These are phyloP conservation scores for Hypomecis punctinalis DNA, from an alignment of 2,888 invertebrate genomes.

Conservation along the genomic window DNA sequence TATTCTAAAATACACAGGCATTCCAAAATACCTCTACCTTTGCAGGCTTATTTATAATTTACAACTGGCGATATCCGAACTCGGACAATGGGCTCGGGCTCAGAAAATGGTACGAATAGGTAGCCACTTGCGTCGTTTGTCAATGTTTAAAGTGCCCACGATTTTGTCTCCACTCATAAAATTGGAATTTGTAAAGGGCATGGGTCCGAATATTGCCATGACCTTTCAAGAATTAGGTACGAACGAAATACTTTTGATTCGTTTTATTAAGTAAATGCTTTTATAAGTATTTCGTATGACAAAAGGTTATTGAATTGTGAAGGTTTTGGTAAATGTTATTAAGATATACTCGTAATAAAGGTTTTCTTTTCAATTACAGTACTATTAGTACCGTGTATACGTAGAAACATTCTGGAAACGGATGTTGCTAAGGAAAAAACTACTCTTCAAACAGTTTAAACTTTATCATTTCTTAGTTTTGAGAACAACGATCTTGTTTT, in stretches of 20 bases:
- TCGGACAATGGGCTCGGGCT: conserved; percentile 35
- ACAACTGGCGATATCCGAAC: conserved; percentile 28
- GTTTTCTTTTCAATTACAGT: background rate
- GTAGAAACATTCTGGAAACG: too few relatives aligned
- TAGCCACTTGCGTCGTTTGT: conserved; percentile 18
- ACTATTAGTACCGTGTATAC: too few relatives aligned
- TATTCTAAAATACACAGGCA: conserved; percentile 41
- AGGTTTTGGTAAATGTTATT: background rate
- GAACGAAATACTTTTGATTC: conserved; percentile 7
- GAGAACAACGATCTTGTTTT: too few relatives aligned
- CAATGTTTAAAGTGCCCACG: conserved; percentile 23
- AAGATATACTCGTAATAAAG: background rate
- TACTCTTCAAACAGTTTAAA: too few relatives aligned
- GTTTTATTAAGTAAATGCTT: conserved; percentile 14
- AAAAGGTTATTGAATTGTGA: conserved; percentile 1
- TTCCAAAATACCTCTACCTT: conserved; percentile 42
- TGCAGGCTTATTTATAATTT: conserved; percentile 42
- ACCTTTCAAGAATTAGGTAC: conserved; percentile 3
- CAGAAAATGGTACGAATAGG: conserved; percentile 26
- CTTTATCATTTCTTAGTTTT: too few relatives aligned
- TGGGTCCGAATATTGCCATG: conserved; percentile 1
- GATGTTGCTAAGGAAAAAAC: too few relatives aligned
- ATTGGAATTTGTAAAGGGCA: conserved; percentile 19
- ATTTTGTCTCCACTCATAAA: conserved; percentile 5
- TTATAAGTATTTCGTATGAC: conserved; percentile 4